phyloP scores from a whole-genome alignment of 2,113 vertebrate genomes.

The Coracopsis vasa region DNA sequence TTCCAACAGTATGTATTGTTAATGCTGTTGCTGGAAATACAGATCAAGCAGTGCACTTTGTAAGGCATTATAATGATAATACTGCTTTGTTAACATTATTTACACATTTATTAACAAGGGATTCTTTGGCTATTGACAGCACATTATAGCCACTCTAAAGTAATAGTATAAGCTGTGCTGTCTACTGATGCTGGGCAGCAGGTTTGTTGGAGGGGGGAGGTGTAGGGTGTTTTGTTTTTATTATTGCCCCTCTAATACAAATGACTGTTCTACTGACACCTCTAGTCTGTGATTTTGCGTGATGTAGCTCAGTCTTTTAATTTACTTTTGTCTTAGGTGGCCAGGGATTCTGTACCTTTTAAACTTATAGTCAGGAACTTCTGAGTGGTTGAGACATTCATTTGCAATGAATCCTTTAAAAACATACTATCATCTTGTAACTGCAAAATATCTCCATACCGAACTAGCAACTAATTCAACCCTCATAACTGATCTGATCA shows the following conservation, averaged over 20 bases:
- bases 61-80: background rate
- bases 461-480: constrained; percentile 22
- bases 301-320: background rate
- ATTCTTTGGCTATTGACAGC: background rate
- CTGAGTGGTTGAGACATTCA: background rate
- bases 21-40: background rate
- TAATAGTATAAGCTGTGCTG: background rate
- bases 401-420: background rate
- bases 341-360: background rate
- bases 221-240: background rate
- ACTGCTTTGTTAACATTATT: background rate
- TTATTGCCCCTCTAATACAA: background rate
- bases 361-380: background rate
- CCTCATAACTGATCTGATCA: constrained; percentile 1
- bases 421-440: background rate
- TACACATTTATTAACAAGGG: background rate
- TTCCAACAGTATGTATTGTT: background rate
- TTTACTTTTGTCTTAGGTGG: background rate
- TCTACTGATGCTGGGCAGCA: background rate
- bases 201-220: background rate
- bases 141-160: background rate
- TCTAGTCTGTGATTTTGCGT: background rate
- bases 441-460: background rate
- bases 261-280: background rate
- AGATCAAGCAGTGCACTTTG: background rate